phyloP scores from a whole-genome alignment of 2,888 invertebrate genomes.

The Craniophora ligustri region DNA sequence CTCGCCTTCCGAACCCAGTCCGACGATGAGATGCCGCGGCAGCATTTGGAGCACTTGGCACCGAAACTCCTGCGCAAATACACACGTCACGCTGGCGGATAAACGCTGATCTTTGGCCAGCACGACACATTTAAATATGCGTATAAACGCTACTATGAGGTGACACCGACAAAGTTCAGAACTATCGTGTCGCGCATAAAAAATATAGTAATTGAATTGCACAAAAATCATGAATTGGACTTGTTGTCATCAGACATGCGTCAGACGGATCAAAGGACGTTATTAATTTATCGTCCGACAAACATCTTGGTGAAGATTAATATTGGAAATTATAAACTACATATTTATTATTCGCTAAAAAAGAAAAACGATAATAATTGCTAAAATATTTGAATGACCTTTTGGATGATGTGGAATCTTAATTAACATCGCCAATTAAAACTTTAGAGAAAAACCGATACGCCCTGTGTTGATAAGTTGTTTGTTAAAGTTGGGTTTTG shows the following conservation, averaged over 20 bases:
- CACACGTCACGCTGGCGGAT: constrained; percentile 44
- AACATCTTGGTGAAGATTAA: constrained; percentile 23
- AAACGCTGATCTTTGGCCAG: constrained; percentile 14
- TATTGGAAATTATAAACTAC: constrained; percentile 28
- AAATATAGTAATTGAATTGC: constrained; percentile 8
- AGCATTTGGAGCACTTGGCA: constrained; percentile 98
- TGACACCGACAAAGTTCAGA: constrained; percentile 7
- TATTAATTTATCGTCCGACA: constrained; percentile 22
- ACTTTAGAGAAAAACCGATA: constrained; percentile 2
- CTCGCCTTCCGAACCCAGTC: constrained; percentile 99
- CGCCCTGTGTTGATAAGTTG: neutral
- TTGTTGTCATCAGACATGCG: too few species aligned
- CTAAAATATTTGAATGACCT: constrained; percentile 35
- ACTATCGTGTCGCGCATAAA: neutral
- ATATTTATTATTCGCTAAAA: constrained; percentile 32
- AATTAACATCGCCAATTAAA: constrained; percentile 40
- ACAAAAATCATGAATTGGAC: too few species aligned
- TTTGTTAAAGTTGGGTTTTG: constrained; percentile 5
- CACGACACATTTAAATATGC: constrained; percentile 14
- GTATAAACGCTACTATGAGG: neutral
- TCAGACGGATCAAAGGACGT: constrained; percentile 18
- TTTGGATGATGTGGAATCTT: constrained; percentile 33
- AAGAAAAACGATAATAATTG: constrained; percentile 34
- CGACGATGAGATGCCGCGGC: constrained; percentile 96
- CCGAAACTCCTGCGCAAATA: constrained; percentile 94